Percentiles rank a stretch among this genome's conserved stretches.
phyloP scores from a whole-genome alignment of 2,888 invertebrate genomes.

The Protonemura montana region DNA sequence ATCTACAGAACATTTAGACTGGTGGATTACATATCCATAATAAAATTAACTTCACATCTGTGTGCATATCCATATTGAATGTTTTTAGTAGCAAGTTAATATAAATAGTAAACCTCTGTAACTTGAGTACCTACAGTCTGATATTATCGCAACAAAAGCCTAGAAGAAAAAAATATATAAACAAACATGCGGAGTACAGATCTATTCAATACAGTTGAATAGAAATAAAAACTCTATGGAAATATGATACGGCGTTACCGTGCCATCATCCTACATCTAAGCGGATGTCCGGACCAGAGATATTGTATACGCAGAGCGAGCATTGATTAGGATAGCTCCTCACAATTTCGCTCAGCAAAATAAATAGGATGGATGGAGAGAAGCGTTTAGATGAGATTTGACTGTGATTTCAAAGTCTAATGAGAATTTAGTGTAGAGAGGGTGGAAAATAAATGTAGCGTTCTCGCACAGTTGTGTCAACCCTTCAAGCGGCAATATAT shows the following conservation, averaged over 20 bases:
- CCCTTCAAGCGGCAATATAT: background rate
- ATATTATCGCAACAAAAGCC: too few relatives aligned
- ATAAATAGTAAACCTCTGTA: too few relatives aligned
- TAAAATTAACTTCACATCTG: too few relatives aligned
- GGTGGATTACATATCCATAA: too few relatives aligned
- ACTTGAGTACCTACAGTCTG: too few relatives aligned
- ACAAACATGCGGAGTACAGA: too few relatives aligned
- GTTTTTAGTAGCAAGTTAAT: too few relatives aligned
- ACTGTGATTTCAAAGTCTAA: background rate
- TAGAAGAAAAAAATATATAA: too few relatives aligned
- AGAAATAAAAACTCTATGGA: too few relatives aligned
- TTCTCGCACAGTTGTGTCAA: background rate
- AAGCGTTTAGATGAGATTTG: background rate
- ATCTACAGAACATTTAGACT: too few relatives aligned
- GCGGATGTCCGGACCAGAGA: background rate
- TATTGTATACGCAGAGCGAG: background rate
- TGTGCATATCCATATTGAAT: too few relatives aligned
- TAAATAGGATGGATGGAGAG: conserved; percentile 3
- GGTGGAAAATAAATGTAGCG: background rate
- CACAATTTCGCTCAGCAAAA: background rate
- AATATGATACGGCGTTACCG: background rate
- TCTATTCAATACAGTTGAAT: background rate
- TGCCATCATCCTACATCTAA: background rate
- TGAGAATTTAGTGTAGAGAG: background rate
- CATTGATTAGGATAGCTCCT: background rate